Conservation (phyloP, 2,113 vertebrate genomes). For the Nymphicus hollandicus region DNA sequence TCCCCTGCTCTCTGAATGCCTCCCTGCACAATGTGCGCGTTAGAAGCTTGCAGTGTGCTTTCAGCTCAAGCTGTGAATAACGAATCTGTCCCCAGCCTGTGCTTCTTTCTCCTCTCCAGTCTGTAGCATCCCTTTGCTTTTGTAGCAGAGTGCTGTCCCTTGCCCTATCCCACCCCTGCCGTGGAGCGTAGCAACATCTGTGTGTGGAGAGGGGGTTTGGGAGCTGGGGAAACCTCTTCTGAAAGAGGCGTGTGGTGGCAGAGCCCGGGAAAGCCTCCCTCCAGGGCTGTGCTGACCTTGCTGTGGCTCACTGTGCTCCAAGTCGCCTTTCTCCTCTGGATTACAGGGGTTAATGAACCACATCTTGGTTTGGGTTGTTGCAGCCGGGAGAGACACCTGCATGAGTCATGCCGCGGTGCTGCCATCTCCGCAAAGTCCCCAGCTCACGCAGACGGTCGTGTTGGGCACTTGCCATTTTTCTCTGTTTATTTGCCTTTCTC, state of each 20-base stretch:
- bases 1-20: background rate
- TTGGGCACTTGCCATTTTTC: conserved; percentile 29
- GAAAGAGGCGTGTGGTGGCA: background rate
- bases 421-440: conserved; percentile 18
- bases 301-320: fast-evolving
- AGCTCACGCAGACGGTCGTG: background rate
- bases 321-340: background rate
- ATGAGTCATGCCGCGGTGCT: background rate
- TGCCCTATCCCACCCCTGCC: background rate
- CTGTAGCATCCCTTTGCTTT: background rate
- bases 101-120: background rate
- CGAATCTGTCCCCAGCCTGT: background rate
- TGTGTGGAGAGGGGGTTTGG: background rate
- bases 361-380: background rate
- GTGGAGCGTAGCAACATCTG: background rate
- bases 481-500: conserved; percentile 6
- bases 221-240: background rate
- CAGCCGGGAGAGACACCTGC: conserved; percentile 32
- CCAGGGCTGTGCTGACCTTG: background rate
- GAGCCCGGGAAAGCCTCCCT: background rate
- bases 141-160: fast-evolving
- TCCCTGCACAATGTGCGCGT: background rate
- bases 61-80: background rate
- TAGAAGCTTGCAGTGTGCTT: background rate
- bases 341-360: background rate